These are phyloP conservation scores for Diloba caeruleocephala DNA, from an alignment of 2,888 invertebrate genomes.

Conservation along the genomic window DNA sequence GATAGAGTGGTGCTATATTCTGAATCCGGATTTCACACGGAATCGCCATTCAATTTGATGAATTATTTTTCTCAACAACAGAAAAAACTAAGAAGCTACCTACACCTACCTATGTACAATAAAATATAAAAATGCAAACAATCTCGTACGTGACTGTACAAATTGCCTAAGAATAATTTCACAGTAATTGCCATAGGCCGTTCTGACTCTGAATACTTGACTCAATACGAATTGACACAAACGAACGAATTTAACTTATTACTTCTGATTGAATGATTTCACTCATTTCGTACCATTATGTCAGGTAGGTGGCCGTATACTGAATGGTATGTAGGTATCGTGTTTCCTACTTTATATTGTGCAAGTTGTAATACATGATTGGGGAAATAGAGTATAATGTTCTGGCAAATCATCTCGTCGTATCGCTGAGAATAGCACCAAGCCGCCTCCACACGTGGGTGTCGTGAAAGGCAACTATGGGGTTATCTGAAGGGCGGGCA, in stretches of 20 bases:
- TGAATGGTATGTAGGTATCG: not conserved
- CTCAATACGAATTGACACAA: constrained; percentile 64
- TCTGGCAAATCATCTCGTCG: not conserved
- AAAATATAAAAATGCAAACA: constrained; percentile 4
- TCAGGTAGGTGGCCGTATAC: constrained; percentile 3
- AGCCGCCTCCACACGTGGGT: too few species aligned
- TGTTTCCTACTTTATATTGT: not conserved
- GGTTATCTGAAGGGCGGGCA: too few species aligned
- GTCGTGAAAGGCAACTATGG: too few species aligned
- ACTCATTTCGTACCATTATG: constrained; percentile 29
- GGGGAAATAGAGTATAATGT: not conserved
- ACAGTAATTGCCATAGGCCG: constrained; percentile 76
- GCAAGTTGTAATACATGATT: not conserved
- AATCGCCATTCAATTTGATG: too few species aligned
- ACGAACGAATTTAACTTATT: constrained; percentile 30
- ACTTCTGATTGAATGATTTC: constrained; percentile 45
- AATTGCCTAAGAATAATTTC: constrained; percentile 78
- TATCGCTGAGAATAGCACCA: too few species aligned
- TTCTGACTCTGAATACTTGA: constrained; percentile 62
- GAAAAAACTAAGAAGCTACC: too few species aligned
- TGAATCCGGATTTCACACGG: too few species aligned
- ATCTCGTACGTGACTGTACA: constrained; percentile 58
- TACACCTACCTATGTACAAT: too few species aligned
- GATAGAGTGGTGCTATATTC: too few species aligned
- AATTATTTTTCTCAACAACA: too few species aligned